These are phyloP conservation scores for Cladorhizidae sp. DNA, from an alignment of 37 sponge, comb jelly and placozoan genomes.

Conservation along the genomic window DNA sequence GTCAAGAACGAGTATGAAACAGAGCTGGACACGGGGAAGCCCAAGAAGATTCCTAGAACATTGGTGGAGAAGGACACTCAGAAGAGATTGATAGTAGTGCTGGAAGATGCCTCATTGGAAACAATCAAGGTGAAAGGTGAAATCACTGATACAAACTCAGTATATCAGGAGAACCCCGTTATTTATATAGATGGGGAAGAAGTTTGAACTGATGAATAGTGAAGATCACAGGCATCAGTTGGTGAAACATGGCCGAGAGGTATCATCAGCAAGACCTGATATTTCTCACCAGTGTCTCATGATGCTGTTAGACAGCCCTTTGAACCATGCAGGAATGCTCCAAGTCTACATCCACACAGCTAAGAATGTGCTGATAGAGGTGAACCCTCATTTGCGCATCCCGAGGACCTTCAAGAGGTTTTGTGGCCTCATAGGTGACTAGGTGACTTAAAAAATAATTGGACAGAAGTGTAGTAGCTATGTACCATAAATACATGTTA, in stretches of 20 bases:
- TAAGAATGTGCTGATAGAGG: slow-evolving; percentile 95
- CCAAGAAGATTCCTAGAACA: slow-evolving; percentile 77
- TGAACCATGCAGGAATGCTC: slow-evolving; percentile 95
- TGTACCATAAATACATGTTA: no score
- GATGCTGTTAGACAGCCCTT: slow-evolving; percentile 99
- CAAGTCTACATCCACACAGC: slow-evolving; percentile 98
- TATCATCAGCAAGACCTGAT: slow-evolving; percentile 88
- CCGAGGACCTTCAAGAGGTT: slow-evolving; percentile 98
- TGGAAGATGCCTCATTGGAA: slow-evolving; percentile 95
- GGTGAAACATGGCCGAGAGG: slow-evolving; percentile 76
- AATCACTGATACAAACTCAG: background rate
- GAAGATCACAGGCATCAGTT: slow-evolving; percentile 82
- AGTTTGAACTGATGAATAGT: slow-evolving; percentile 88
- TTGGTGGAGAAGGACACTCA: slow-evolving; percentile 56
- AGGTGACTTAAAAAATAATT: background rate
- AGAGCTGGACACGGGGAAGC: slow-evolving; percentile 47
- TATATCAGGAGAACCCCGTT: no score
- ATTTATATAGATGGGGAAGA: slow-evolving; percentile 70
- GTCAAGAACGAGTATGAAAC: slow-evolving; percentile 59
- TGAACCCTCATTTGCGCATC: slow-evolving; percentile 91
- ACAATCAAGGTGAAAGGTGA: slow-evolving; percentile 75
- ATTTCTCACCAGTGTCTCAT: slow-evolving; percentile 98
- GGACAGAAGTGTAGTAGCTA: no score
- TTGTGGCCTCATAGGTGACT: slow-evolving; percentile 96
- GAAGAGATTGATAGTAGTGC: slow-evolving; percentile 89